phyloP scores from a whole-genome alignment of 2,797 vertebrate species.

The Rhinatrema bivittatum region DNA sequence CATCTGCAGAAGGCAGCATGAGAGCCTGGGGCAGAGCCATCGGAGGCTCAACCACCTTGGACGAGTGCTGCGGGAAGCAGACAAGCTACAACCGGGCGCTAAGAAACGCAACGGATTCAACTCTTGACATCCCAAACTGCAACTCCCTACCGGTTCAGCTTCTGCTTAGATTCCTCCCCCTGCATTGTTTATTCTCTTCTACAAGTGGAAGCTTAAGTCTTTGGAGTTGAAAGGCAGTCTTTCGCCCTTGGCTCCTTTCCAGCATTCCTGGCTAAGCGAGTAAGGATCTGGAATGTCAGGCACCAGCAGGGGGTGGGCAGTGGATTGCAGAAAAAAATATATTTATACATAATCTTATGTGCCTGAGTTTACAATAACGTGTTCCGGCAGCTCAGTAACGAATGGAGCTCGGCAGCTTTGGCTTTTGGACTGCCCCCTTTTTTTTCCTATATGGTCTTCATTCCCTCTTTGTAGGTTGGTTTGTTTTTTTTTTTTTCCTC shows the following conservation, averaged over 20 bases:
- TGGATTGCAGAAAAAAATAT: too few species aligned
- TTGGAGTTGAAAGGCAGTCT: slow-evolving; percentile 60
- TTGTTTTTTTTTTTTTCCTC: too few species aligned
- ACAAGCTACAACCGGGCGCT: not conserved
- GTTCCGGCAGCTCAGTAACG: slow-evolving; percentile 30
- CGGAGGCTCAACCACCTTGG: too few species aligned
- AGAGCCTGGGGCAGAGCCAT: not conserved
- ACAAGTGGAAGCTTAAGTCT: slow-evolving; percentile 51
- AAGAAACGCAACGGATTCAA: not conserved
- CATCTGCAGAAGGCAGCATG: not conserved
- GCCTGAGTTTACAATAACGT: slow-evolving; percentile 7
- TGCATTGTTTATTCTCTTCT: slow-evolving; percentile 10
- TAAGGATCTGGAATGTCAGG: slow-evolving; percentile 62
- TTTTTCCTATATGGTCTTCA: slow-evolving; percentile 25
- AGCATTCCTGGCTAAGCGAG: slow-evolving; percentile 60
- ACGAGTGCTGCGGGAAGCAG: too few species aligned
- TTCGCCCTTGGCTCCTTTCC: slow-evolving; percentile 56
- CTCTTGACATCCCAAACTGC: not conserved
- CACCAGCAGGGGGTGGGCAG: slow-evolving; percentile 44
- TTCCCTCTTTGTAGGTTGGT: slow-evolving; percentile 48
- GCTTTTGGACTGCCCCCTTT: slow-evolving; percentile 47
- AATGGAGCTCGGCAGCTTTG: slow-evolving; percentile 45
- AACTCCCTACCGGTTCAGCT: not conserved
- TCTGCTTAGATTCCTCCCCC: not conserved
- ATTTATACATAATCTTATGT: slow-evolving; percentile 36